A percentile compares a stretch with the other conserved stretches of the same genome.
Evolutionary conservation across 2,113 vertebrate species (phyloP).

Genomic region (Vombatus ursinus): DNA sequence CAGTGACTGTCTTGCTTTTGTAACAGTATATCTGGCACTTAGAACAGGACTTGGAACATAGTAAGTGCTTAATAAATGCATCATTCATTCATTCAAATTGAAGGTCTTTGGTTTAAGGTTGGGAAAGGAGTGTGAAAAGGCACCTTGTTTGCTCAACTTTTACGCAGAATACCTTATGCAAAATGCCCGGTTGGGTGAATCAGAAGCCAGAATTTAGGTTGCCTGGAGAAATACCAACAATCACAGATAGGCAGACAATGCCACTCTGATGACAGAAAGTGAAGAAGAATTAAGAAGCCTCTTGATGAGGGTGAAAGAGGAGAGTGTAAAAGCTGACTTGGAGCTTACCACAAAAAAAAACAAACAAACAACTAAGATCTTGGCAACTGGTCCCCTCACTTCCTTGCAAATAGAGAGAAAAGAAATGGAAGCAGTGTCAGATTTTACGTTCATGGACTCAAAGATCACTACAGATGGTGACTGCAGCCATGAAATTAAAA

Average conservation of each 20-base stretch:
- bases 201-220: background rate
- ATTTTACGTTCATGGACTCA: background rate
- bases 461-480: background rate
- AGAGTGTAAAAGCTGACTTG: background rate
- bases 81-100: background rate
- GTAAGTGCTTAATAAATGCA: background rate
- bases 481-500: background rate
- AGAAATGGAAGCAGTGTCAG: background rate
- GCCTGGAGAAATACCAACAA: background rate
- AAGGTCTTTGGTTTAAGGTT: background rate
- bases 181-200: background rate
- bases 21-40: background rate
- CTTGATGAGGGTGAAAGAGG: background rate
- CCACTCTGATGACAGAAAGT: background rate
- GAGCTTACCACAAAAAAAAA: background rate
- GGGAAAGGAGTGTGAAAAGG: too few species aligned
- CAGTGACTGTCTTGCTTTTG: background rate
- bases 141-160: background rate
- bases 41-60: background rate
- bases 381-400: background rate
- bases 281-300: too few species aligned
- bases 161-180: background rate
- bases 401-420: background rate
- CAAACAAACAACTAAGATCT: background rate
- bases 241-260: background rate